phyloP scores from a whole-genome alignment of 2,113 vertebrate genomes.

The Malurus cyaneus region DNA sequence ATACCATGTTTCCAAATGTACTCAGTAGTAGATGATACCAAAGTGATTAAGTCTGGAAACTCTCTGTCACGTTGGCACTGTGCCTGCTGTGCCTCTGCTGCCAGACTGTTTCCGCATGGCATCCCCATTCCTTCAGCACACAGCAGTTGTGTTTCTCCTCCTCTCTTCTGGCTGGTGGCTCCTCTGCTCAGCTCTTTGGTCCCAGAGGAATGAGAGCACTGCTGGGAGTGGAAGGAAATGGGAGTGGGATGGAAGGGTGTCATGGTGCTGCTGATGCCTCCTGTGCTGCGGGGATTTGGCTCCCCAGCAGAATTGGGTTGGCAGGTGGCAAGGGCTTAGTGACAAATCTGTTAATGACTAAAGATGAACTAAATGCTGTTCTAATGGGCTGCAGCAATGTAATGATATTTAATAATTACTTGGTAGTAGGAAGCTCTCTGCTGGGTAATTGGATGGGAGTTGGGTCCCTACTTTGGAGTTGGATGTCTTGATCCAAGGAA shows the following conservation, averaged over 20 bases:
- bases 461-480: not conserved
- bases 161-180: not conserved
- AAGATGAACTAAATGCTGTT: not conserved
- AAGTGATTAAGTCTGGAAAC: not conserved
- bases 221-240: not conserved
- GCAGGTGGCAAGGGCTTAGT: constrained; percentile 31
- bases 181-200: not conserved
- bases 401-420: not conserved
- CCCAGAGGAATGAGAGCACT: not conserved
- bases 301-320: not conserved
- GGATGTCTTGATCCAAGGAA: not conserved
- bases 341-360: not conserved
- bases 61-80: not conserved
- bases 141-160: not conserved
- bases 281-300: not conserved
- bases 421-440: not conserved
- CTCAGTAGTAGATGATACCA: not conserved
- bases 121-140: accelerated
- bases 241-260: not conserved
- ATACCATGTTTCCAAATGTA: not conserved
- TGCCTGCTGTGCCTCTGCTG: not conserved
- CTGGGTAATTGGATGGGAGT: not conserved
- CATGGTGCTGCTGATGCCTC: not conserved
- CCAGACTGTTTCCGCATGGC: not conserved
- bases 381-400: not conserved